Conservation (phyloP, 2,888 invertebrate species). For the Drosophila greeni region DNA sequence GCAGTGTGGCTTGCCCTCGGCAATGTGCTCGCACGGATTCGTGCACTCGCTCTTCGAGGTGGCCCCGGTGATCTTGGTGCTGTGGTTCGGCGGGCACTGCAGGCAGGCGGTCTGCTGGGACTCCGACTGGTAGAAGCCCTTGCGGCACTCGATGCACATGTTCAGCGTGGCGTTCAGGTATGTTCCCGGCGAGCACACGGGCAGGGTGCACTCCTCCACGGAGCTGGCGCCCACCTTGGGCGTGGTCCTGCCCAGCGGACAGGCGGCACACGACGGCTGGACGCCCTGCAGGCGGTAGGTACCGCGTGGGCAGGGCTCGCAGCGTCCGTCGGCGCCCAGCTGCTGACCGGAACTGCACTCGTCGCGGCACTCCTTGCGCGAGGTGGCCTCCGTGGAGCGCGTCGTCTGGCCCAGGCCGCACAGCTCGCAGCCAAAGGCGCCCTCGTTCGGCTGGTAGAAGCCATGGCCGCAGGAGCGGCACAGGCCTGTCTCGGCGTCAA, state of each 20-base stretch:
- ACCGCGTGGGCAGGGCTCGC: conserved; percentile 94
- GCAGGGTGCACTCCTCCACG: conserved; percentile 94
- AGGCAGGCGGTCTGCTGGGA: conserved; percentile 92
- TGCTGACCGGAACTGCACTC: conserved; percentile 91
- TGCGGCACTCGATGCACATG: conserved; percentile 91
- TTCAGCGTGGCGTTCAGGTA: conserved; percentile 92
- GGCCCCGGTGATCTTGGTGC: conserved; percentile 89
- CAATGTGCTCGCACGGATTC: conserved; percentile 91
- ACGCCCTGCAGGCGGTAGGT: conserved; percentile 91
- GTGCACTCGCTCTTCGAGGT: conserved; percentile 90
- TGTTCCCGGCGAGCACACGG: conserved; percentile 90
- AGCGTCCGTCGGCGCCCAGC: conserved; percentile 91
- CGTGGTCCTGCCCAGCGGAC: conserved; percentile 94
- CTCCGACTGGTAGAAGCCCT: conserved; percentile 93
- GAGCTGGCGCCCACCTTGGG: conserved; percentile 90
- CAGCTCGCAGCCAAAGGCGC: conserved; percentile 91
- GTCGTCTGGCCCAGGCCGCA: conserved; percentile 96
- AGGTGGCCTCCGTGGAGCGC: conserved; percentile 92
- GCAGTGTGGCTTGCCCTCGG: conserved; percentile 89
- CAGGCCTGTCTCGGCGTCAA: conserved; percentile 91
- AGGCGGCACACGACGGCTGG: conserved; percentile 91
- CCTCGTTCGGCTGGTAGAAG: conserved; percentile 94
- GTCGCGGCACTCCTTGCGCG: conserved; percentile 91
- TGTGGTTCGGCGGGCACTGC: conserved; percentile 93
- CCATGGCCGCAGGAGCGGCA: conserved; percentile 96